A percentile compares a stretch with the other conserved stretches of the same genome.
phyloP scores from a whole-genome alignment of 1,140 invertebrate species.

The Tribolium madens region DNA sequence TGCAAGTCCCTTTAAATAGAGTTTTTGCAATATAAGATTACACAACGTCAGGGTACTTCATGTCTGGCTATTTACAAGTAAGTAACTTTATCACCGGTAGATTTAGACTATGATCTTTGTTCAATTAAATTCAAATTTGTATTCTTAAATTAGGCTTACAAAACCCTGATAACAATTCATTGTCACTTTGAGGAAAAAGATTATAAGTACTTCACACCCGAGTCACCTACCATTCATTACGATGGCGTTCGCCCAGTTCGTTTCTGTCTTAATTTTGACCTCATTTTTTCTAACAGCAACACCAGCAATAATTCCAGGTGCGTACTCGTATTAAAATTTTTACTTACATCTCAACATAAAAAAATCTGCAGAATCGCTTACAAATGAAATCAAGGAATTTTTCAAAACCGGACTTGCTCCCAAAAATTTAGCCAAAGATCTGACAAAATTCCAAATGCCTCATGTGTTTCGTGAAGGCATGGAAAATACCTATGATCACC shows the following conservation, averaged over 20 bases:
- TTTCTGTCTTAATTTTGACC: background rate
- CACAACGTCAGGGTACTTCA: too few species aligned
- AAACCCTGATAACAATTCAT: background rate
- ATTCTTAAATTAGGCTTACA: background rate
- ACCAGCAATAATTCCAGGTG: background rate
- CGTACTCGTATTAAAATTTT: background rate
- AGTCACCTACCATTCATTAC: background rate
- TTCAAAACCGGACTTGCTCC: constrained; percentile 7
- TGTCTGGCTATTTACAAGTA: too few species aligned
- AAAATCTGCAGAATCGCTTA: background rate
- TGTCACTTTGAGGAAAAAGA: background rate
- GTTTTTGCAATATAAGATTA: too few species aligned
- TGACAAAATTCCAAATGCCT: constrained; percentile 30
- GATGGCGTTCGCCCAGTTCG: background rate
- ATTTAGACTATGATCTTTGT: background rate
- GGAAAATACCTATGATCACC: constrained; percentile 33
- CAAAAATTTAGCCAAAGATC: constrained; percentile 25
- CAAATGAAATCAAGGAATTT: constrained; percentile 40
- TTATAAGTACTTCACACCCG: background rate
- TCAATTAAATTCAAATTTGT: background rate
- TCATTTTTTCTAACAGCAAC: background rate
- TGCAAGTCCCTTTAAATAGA: too few species aligned
- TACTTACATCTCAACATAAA: background rate
- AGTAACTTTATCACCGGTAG: background rate
- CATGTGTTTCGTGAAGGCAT: constrained; percentile 42